Evolutionary conservation across 1,140 invertebrate genomes (phyloP).

Genomic region (Pygmarrhopalites habei): DNA sequence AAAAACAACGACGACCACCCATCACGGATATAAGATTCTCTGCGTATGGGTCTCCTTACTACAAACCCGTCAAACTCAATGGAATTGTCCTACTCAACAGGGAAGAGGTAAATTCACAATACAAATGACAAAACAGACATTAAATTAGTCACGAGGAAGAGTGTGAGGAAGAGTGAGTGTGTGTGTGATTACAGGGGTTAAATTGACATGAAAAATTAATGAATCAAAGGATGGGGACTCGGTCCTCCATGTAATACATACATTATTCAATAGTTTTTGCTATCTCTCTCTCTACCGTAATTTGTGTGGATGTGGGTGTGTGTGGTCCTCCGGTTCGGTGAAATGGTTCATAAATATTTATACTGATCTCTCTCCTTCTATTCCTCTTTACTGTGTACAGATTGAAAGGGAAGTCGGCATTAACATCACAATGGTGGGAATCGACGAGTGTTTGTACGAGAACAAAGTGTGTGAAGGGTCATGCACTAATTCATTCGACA

Average conservation of each 20-base stretch:
- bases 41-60: conserved; percentile 91
- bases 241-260: too few species aligned
- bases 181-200: too few species aligned
- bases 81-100: conserved; percentile 89
- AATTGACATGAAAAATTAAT: too few species aligned
- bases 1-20: conserved; percentile 74
- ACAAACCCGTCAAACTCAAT: conserved; percentile 86
- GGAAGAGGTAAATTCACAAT: conserved; percentile 59
- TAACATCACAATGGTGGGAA: conserved; percentile 94
- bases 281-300: too few species aligned
- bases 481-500: conserved; percentile 84
- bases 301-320: too few species aligned
- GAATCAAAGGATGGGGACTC: too few species aligned
- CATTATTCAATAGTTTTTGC: too few species aligned
- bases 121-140: too few species aligned
- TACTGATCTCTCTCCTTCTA: not conserved
- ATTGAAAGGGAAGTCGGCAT: conserved; percentile 89
- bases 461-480: conserved; percentile 92
- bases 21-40: conserved; percentile 88
- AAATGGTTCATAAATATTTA: conserved; percentile 1
- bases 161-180: too few species aligned
- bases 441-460: conserved; percentile 93
- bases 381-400: conserved; percentile 43
- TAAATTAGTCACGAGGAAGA: too few species aligned
- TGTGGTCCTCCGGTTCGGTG: too few species aligned